Evolutionary conservation across 2,888 invertebrate species (phyloP).

Genomic region (Pollenia labialis): DNA sequence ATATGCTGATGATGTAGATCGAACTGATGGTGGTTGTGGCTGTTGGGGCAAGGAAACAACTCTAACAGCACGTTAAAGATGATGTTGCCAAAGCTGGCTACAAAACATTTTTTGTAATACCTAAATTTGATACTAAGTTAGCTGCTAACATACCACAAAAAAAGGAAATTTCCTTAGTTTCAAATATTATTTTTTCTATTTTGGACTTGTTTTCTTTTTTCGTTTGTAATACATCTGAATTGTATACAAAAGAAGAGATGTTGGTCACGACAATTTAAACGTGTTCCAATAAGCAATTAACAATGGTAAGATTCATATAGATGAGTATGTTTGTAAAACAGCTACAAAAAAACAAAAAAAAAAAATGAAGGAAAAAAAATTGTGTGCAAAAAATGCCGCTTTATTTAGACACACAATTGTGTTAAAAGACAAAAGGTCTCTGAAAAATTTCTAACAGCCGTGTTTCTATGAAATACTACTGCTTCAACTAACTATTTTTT

Average conservation of each 20-base stretch:
- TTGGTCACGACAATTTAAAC: slow-evolving; percentile 74
- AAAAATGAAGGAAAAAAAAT: background rate
- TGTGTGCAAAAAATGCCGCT: slow-evolving; percentile 65
- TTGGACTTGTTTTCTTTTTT: slow-evolving; percentile 22
- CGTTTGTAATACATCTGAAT: slow-evolving; percentile 62
- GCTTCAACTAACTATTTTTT: slow-evolving; percentile 13
- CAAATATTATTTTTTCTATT: background rate
- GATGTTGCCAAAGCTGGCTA: slow-evolving; percentile 52
- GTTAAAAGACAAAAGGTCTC: slow-evolving; percentile 64
- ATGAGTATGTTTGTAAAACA: slow-evolving; percentile 47
- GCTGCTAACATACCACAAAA: slow-evolving; percentile 51
- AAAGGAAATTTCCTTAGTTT: slow-evolving; percentile 47
- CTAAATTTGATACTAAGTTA: slow-evolving; percentile 68
- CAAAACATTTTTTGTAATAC: slow-evolving; percentile 51
- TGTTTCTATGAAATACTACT: slow-evolving; percentile 53
- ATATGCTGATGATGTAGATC: slow-evolving; percentile 57
- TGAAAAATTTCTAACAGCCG: slow-evolving; percentile 50
- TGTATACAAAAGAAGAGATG: slow-evolving; percentile 65
- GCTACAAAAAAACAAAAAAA: slow-evolving; percentile 32
- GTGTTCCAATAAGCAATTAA: slow-evolving; percentile 74
- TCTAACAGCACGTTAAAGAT: slow-evolving; percentile 47
- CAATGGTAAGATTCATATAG: slow-evolving; percentile 70
- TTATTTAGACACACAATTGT: slow-evolving; percentile 69
- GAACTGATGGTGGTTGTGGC: slow-evolving; percentile 15
- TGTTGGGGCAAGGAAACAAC: background rate